A percentile compares a stretch with the other conserved stretches of the same genome.
phyloP scores from a whole-genome alignment of 2,888 invertebrate species.

The Synanthedon tipuliformis region DNA sequence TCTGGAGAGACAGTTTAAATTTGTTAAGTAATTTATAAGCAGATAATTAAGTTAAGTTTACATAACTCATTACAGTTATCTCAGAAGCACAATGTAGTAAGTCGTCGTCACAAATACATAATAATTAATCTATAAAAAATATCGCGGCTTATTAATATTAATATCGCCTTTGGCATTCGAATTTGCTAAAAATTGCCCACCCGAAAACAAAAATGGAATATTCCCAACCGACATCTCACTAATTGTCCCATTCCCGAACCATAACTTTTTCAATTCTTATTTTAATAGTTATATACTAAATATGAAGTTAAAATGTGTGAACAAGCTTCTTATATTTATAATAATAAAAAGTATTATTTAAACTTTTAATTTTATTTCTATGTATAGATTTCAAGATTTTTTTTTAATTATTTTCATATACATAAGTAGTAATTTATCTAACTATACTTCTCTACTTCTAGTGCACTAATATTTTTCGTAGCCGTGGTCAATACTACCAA shows the following conservation, averaged over 20 bases:
- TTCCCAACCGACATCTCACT: constrained; percentile 38
- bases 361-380: constrained; percentile 67
- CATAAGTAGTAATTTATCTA: constrained; percentile 65
- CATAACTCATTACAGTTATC: too few species aligned
- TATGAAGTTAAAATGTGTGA: constrained; percentile 70
- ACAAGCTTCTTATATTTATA: constrained; percentile 63
- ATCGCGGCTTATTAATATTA: constrained; percentile 18
- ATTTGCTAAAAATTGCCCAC: constrained; percentile 15
- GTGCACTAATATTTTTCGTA: constrained; percentile 56
- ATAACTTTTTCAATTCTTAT: constrained; percentile 36
- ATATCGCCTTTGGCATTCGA: constrained; percentile 52
- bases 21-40: too few species aligned
- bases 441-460: constrained; percentile 52
- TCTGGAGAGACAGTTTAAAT: too few species aligned
- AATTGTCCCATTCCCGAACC: constrained; percentile 36
- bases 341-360: constrained; percentile 68
- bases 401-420: constrained; percentile 31
- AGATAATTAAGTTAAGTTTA: too few species aligned
- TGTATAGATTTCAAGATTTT: constrained; percentile 67
- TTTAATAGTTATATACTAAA: constrained; percentile 57
- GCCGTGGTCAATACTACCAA: constrained; percentile 62
- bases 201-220: constrained; percentile 23
- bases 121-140: constrained; percentile 4
- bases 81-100: too few species aligned
- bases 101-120: too few species aligned